Percentiles rank a stretch among this genome's conserved stretches.
Evolutionary conservation across 1,140 invertebrate species (phyloP).

Genomic region (Pteromalus puparum): DNA sequence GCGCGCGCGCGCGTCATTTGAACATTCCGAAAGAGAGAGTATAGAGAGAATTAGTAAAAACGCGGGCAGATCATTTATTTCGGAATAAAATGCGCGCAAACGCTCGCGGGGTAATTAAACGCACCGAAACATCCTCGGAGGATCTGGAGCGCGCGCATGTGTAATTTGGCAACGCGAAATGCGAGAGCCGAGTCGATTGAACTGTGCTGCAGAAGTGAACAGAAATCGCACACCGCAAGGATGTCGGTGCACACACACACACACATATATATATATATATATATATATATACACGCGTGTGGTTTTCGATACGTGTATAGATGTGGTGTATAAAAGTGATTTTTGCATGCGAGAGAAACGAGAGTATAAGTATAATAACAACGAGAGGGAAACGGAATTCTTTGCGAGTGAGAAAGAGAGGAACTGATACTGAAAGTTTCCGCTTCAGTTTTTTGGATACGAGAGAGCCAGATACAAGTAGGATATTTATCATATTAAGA

Average conservation of each 20-base stretch:
- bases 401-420: neutral
- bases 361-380: neutral
- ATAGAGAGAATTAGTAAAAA: neutral
- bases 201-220: neutral
- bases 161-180: neutral
- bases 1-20: neutral
- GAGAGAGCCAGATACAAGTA: too few species aligned
- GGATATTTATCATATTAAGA: too few species aligned
- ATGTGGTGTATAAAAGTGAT: neutral
- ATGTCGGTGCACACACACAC: neutral
- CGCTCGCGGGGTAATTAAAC: neutral
- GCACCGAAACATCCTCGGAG: neutral
- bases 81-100: neutral
- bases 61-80: neutral
- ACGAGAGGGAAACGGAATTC: neutral
- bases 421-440: too few species aligned
- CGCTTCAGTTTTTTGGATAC: too few species aligned
- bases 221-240: slow-evolving; percentile 6
- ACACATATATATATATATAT: too few species aligned
- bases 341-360: neutral
- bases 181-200: neutral
- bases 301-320: too few species aligned
- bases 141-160: neutral
- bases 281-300: neutral
- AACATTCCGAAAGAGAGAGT: slow-evolving; percentile 9